Evolutionary conservation across 2,113 vertebrate species (phyloP).

Genomic region (Cyprinus carpio): DNA sequence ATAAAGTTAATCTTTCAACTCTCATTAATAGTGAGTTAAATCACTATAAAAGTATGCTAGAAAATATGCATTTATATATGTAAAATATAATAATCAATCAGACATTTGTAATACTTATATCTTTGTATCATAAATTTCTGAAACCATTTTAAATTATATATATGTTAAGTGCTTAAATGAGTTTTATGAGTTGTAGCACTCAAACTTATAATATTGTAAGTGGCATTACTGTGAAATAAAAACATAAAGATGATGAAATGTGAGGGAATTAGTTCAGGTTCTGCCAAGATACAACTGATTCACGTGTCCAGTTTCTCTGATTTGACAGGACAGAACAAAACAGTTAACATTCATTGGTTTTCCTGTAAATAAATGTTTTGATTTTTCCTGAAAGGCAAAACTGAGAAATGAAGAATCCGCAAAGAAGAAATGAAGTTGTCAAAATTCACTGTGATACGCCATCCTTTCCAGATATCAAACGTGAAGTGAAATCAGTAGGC

Average conservation of each 20-base stretch:
- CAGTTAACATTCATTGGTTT: neutral
- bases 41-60: neutral
- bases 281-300: conserved; percentile 49
- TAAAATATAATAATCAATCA: neutral
- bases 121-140: neutral
- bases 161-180: too few relatives aligned
- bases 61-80: neutral
- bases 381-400: conserved; percentile 28
- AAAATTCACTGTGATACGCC: neutral
- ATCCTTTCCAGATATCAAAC: neutral
- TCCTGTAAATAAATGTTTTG: too few relatives aligned
- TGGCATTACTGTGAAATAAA: neutral
- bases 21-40: neutral
- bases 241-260: neutral
- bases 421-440: neutral
- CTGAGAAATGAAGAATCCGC: neutral
- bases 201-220: too few relatives aligned
- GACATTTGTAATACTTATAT: neutral
- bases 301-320: neutral
- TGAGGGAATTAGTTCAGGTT: neutral
- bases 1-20: neutral
- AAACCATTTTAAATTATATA: neutral
- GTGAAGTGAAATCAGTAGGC: neutral
- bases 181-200: too few relatives aligned
- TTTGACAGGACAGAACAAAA: conserved; percentile 12